phyloP scores from a whole-genome alignment of 2,888 invertebrate genomes.

The Agriopis aurantiaria region DNA sequence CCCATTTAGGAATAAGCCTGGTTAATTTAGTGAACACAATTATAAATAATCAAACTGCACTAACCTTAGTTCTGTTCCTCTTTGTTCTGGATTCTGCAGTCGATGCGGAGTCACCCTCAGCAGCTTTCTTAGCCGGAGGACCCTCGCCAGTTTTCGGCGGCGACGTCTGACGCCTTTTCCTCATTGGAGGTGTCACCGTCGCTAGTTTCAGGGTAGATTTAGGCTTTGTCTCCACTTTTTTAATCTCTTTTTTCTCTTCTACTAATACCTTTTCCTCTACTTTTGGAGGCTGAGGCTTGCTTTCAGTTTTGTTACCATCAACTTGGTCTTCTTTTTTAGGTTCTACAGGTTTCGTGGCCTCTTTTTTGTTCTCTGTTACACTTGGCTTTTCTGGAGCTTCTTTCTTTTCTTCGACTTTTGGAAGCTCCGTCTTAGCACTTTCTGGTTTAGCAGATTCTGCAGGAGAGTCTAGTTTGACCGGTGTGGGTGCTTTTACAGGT shows the following conservation, averaged over 20 bases:
- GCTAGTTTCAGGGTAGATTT: conserved; percentile 85
- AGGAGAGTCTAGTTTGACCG: conserved; percentile 60
- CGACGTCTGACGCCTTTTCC: conserved; percentile 84
- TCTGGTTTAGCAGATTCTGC: conserved; percentile 61
- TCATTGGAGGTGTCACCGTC: conserved; percentile 85
- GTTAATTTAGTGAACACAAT: no score
- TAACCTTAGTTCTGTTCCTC: conserved; percentile 80
- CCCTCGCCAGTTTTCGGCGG: conserved; percentile 73
- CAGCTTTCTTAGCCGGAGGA: conserved; percentile 69
- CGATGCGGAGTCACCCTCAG: conserved; percentile 69
- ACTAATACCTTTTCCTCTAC: conserved; percentile 64
- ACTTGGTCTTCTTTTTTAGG: conserved; percentile 49
- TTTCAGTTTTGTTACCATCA: conserved; percentile 30
- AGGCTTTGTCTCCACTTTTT: conserved; percentile 72
- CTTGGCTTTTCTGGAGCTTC: conserved; percentile 56
- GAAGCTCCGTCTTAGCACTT: conserved; percentile 50
- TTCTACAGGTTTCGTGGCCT: conserved; percentile 50
- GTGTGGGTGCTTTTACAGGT: conserved; percentile 64
- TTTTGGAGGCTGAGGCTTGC: conserved; percentile 55
- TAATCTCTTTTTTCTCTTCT: conserved; percentile 65
- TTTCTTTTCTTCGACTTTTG: conserved; percentile 63
- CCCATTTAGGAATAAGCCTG: no score
- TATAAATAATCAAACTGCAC: conserved; percentile 5
- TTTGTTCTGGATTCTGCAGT: conserved; percentile 77
- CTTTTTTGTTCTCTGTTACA: conserved; percentile 57